Percentiles rank a stretch among this genome's conserved stretches.
Evolutionary conservation across 1,140 invertebrate genomes (phyloP).

Genomic region (Drosophila nigrodunni): DNA sequence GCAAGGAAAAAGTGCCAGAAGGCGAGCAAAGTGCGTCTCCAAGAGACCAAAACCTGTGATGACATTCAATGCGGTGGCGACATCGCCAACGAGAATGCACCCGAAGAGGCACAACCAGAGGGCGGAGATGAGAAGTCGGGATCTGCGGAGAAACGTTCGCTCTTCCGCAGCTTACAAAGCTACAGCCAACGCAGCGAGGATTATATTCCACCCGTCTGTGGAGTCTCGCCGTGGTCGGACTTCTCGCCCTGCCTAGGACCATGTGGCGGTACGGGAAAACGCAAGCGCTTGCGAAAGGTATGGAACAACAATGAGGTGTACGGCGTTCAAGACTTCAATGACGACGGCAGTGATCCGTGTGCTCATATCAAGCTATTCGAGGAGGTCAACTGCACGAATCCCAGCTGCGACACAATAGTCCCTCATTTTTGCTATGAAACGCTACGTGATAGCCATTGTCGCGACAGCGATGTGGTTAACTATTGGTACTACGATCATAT

Average conservation of each 20-base stretch:
- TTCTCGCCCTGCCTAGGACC: conserved; percentile 91
- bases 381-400: conserved; percentile 85
- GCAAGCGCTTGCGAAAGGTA: conserved; percentile 72
- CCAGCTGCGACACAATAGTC: conserved; percentile 86
- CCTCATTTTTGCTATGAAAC: conserved; percentile 74
- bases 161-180: conserved; percentile 76
- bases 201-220: conserved; percentile 86
- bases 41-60: conserved; percentile 66
- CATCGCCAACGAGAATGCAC: conserved; percentile 45
- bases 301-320: conserved; percentile 83
- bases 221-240: conserved; percentile 89
- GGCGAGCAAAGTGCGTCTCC: conserved; percentile 63
- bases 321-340: conserved; percentile 56
- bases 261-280: conserved; percentile 85
- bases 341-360: conserved; percentile 83
- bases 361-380: conserved; percentile 81
- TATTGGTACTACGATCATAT: conserved; percentile 90
- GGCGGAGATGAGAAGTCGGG: conserved; percentile 33
- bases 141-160: conserved; percentile 55
- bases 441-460: conserved; percentile 87
- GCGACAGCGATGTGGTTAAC: conserved; percentile 86
- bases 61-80: conserved; percentile 77
- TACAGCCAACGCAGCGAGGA: conserved; percentile 77
- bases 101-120: conserved; percentile 25
- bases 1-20: conserved; percentile 83